These are phyloP conservation scores for Polydrusus tereticollis DNA, from an alignment of 2,888 invertebrate genomes.

Conservation along the genomic window DNA sequence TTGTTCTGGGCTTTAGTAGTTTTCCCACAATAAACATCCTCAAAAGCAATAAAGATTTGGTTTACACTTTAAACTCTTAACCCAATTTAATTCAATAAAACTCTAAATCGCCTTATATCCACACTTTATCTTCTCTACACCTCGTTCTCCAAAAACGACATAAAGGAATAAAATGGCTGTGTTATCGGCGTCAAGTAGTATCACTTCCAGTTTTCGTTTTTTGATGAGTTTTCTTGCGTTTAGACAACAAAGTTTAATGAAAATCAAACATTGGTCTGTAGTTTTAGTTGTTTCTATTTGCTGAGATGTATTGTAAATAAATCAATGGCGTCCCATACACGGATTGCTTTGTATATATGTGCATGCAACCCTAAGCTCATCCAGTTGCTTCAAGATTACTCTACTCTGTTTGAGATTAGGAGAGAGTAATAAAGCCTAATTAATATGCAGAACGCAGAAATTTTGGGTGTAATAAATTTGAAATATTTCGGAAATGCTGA, in stretches of 20 bases:
- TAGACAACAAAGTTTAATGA: not conserved
- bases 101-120: constrained; percentile 11
- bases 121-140: constrained; percentile 9
- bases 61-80: constrained; percentile 20
- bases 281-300: no score
- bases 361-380: no score
- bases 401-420: no score
- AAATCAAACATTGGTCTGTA: not conserved
- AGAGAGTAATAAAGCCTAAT: no score
- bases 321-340: no score
- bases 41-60: constrained; percentile 14
- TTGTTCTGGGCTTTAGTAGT: no score
- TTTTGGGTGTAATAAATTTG: no score
- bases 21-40: not conserved
- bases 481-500: no score
- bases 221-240: not conserved
- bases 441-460: no score
- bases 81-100: constrained; percentile 25
- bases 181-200: not conserved
- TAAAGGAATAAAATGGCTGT: constrained; percentile 6
- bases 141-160: not conserved
- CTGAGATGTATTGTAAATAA: no score
- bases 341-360: no score
- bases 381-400: no score
- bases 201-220: not conserved